phyloP scores from a whole-genome alignment of 2,888 invertebrate species.

The Sarcophaga carnaria region DNA sequence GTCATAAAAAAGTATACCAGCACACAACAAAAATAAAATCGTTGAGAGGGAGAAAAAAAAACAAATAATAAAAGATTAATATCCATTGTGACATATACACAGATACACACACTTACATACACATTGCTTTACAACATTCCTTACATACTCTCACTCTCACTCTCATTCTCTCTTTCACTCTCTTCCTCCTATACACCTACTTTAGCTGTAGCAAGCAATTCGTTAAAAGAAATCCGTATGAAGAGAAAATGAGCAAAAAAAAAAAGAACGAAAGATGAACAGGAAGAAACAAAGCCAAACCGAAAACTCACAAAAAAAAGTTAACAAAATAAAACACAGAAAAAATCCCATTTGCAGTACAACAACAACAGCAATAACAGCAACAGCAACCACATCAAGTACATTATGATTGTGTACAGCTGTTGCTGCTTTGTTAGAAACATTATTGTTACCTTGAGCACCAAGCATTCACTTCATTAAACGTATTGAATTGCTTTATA shows the following conservation, averaged over 20 bases:
- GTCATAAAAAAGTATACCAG: constrained; percentile 56
- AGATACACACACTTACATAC: neutral
- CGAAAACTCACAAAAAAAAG: neutral
- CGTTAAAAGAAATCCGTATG: neutral
- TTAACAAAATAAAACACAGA: neutral
- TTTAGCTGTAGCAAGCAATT: neutral
- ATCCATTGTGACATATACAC: constrained; percentile 29
- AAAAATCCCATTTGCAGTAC: neutral
- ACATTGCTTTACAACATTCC: constrained; percentile 3
- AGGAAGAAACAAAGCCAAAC: neutral
- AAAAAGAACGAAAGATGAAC: constrained; percentile 36
- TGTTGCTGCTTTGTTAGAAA: neutral
- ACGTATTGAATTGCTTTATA: neutral
- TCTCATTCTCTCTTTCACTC: neutral
- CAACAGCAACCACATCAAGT: neutral
- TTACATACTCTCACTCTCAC: neutral
- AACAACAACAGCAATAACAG: too few relatives aligned
- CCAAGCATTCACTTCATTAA: neutral
- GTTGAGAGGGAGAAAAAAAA: neutral
- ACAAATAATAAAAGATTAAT: constrained; percentile 48
- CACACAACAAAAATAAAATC: neutral
- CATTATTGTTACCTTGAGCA: neutral
- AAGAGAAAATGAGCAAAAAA: constrained; percentile 27
- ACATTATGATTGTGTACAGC: neutral
- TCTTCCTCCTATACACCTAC: neutral